Percentiles rank a stretch among this genome's conserved stretches.
Conservation (phyloP, 2,113 vertebrate species). For the Forbesichthys papilliferus region DNA sequence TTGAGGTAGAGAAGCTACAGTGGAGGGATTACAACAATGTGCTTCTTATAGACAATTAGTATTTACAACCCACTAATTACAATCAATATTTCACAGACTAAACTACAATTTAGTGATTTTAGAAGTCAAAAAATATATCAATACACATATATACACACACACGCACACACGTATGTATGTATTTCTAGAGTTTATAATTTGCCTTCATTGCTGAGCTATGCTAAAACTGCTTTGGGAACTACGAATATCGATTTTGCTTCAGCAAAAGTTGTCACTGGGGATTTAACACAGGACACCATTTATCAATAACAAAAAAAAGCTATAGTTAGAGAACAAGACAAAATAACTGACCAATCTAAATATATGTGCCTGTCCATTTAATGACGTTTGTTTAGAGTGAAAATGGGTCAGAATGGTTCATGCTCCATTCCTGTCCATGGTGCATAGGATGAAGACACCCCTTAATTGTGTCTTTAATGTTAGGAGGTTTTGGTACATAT, state of each 20-base stretch:
- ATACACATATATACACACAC: too few relatives aligned
- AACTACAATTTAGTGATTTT: slow-evolving; percentile 6
- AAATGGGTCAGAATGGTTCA: slow-evolving; percentile 23
- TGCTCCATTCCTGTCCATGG: slow-evolving; percentile 24
- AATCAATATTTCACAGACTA: slow-evolving; percentile 7
- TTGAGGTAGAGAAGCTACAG: too few relatives aligned
- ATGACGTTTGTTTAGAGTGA: slow-evolving; percentile 19
- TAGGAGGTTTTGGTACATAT: slow-evolving; percentile 59
- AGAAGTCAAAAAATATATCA: neutral
- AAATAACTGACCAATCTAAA: slow-evolving; percentile 40
- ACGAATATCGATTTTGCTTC: too few relatives aligned
- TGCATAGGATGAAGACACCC: slow-evolving; percentile 26
- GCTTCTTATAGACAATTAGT: too few relatives aligned
- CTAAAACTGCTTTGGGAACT: too few relatives aligned
- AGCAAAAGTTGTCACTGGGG: too few relatives aligned
- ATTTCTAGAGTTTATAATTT: too few relatives aligned
- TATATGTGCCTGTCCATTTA: slow-evolving; percentile 23
- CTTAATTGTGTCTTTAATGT: slow-evolving; percentile 21
- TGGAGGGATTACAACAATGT: too few relatives aligned
- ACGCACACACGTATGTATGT: too few relatives aligned
- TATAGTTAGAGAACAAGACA: slow-evolving; percentile 31
- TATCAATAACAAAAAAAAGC: slow-evolving; percentile 26
- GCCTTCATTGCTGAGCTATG: too few relatives aligned
- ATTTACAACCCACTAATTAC: neutral
- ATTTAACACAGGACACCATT: slow-evolving; percentile 18